Evolutionary conservation across 2,888 invertebrate genomes (phyloP), one percentile per base, ranked within the genome.

Genomic region (Hypsopygia costalis): DNA sequence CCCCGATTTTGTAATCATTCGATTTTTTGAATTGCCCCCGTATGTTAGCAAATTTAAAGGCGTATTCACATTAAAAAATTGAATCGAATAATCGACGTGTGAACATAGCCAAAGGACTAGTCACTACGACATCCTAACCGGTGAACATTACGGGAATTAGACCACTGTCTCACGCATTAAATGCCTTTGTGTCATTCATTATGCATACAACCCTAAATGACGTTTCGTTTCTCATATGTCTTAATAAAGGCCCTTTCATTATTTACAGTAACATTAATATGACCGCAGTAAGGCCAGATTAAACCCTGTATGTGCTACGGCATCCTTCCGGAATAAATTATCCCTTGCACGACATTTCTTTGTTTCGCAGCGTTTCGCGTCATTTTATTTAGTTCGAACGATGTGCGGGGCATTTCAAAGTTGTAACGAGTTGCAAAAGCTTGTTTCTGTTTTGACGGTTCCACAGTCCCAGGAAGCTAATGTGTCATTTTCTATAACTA

Each of bases 301-400:
- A 55, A 51, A 48, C 47, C 36, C 36, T 42, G 41, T 44, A 40
- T 51, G 42, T 47, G 50, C 52, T 62, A 48, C 9, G n/a, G 37
- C 36, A 41, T 37, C 45, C 45, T 41, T 48, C 47, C 53, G 47
- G 75, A 72, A 77, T 78, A 75, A 72, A 77, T 77, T 76, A 77
- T 69, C 64, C 63, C 52, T 51, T 44, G 56, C 50, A 4, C 4
- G 43, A 49, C 58, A 47, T 59, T 66, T 65, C 74, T 77, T 74
- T 74, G 74, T 76, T 68, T 57, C 52, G 39, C 74, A 75, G 73
- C 74, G 73, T 76, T 68, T 57, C 52, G 38, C 48, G 32, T 44
- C 48, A 46, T 52, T 62, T 55, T 62, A 58, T 63, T 63, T 58
- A 49, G 46, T 49, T 46, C n/a, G 31, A 30, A 51, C 43, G 60